Evolutionary conservation across 2,888 invertebrate species (phyloP).

Genomic region (Limulus polyphemus): DNA sequence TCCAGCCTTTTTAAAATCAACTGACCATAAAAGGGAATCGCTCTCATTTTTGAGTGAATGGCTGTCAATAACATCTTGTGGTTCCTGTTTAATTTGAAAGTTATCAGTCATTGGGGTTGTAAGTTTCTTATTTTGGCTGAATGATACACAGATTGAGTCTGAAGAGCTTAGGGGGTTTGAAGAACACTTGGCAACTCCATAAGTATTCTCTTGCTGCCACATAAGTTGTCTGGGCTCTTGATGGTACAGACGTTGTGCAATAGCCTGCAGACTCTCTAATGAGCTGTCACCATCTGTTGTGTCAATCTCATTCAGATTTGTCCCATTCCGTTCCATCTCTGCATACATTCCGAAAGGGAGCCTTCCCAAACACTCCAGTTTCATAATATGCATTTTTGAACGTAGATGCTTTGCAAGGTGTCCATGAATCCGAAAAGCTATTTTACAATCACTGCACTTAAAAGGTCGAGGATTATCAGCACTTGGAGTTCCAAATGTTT

Average conservation of each 20-base stretch:
- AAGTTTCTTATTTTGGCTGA: too few species aligned
- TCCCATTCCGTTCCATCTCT: slow-evolving; percentile 78
- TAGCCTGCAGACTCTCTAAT: slow-evolving; percentile 63
- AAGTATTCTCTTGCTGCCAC: slow-evolving; percentile 18
- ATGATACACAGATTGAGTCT: too few species aligned
- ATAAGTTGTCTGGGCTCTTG: slow-evolving; percentile 30
- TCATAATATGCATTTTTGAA: slow-evolving; percentile 90
- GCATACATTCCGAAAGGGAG: slow-evolving; percentile 88
- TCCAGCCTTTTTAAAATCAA: too few species aligned
- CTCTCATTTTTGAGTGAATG: too few species aligned
- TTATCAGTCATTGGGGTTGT: too few species aligned
- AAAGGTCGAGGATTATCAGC: slow-evolving; percentile 89
- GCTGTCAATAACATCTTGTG: too few species aligned
- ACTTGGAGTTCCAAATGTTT: slow-evolving; percentile 61
- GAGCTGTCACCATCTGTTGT: slow-evolving; percentile 93
- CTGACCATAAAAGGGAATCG: too few species aligned
- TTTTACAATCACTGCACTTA: slow-evolving; percentile 88
- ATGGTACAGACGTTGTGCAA: slow-evolving; percentile 32
- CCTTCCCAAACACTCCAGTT: slow-evolving; percentile 68
- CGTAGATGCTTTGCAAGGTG: slow-evolving; percentile 93
- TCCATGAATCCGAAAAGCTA: slow-evolving; percentile 86
- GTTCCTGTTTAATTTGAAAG: too few species aligned
- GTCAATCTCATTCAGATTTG: slow-evolving; percentile 84
- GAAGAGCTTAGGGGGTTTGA: too few species aligned
- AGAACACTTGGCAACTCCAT: too few species aligned